These are phyloP conservation scores for Sebastes baramenuke DNA, from an alignment of 2,797 vertebrate species.

Conservation along the genomic window DNA sequence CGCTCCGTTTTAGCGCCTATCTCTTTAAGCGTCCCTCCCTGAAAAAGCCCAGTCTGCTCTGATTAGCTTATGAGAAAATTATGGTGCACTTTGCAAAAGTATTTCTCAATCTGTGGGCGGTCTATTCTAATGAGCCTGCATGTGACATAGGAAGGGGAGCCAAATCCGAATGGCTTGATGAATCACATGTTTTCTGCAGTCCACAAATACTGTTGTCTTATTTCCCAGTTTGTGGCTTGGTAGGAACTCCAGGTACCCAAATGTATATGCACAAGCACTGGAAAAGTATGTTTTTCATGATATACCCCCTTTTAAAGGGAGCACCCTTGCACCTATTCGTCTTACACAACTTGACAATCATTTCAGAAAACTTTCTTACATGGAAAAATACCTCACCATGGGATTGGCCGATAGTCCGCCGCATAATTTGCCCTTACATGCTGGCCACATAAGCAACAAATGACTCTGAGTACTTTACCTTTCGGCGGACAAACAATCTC, in stretches of 20 bases:
- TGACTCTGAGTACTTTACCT: neutral
- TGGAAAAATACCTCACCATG: neutral
- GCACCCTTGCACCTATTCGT: too few species aligned
- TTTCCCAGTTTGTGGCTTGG: neutral
- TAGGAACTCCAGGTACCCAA: neutral
- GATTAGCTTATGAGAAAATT: rapidly evolving
- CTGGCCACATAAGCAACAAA: neutral
- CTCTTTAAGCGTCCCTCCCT: too few species aligned
- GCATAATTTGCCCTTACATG: neutral
- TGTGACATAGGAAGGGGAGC: neutral
- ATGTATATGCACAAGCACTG: neutral
- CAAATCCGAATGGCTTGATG: neutral
- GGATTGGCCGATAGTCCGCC: neutral
- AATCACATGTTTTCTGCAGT: neutral
- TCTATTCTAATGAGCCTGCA: neutral
- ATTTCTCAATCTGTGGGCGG: neutral
- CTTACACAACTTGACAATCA: too few species aligned
- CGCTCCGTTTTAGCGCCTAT: rapidly evolving
- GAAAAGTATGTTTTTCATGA: neutral
- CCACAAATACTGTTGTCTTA: neutral
- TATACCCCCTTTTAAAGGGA: too few species aligned
- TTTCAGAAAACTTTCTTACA: neutral
- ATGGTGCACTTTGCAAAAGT: neutral
- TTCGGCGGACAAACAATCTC: neutral
- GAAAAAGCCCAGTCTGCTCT: neutral